Base-by-base conservation (phyloP, 2,888 invertebrate species). In the Ischnura elegans region DNA sequence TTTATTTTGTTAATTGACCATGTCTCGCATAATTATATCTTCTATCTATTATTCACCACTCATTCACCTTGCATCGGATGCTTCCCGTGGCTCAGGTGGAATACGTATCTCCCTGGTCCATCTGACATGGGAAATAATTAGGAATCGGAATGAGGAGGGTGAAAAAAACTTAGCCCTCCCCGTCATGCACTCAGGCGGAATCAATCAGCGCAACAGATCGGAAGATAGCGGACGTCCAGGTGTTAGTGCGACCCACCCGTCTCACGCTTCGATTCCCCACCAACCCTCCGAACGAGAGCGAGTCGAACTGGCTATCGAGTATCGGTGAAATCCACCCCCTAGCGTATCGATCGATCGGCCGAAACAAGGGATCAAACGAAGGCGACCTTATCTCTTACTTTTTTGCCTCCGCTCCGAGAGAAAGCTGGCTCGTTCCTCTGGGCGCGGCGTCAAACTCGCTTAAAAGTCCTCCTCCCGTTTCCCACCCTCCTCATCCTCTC, bases 151-250 rank as follows among this genome's bases (percentile, higher is more conserved):
- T n/a, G n/a, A n/a, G n/a, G n/a, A n/a, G 47, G 16, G 16, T 10
- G 16, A 47, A 16, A 25, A 76, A 76, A 76, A 29, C 76, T 29
- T 51, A 10, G 25, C n/a, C 45, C 86, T 86, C 46, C 51, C 8
- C 86, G n/a, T 45, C 46, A 86, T 86, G 45, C 42, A 86, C n/a
- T n/a, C 45, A 46, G 36, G 46, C 46, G 86, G 86, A 86, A 86
- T 86, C 86, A 86, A 86, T 86, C 86, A 86, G 86, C 86, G 86
- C 86, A 86, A 45, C 86, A 86, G 86, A 86, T 86, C 86, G 86
- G 86, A 86, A 86, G 86, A 86, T 86, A 86, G 86, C 86, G 86
- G 76, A 76, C 76, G 76, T 25, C 86, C 86, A 86, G 86, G 86
- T 86, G 86, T 86, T 86, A 36, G 76, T 43, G 42, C 16, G 42